A percentile compares a stretch with the other conserved stretches of the same genome.
phyloP scores from a whole-genome alignment of 1,140 invertebrate genomes.

The Kradibia gibbosae region DNA sequence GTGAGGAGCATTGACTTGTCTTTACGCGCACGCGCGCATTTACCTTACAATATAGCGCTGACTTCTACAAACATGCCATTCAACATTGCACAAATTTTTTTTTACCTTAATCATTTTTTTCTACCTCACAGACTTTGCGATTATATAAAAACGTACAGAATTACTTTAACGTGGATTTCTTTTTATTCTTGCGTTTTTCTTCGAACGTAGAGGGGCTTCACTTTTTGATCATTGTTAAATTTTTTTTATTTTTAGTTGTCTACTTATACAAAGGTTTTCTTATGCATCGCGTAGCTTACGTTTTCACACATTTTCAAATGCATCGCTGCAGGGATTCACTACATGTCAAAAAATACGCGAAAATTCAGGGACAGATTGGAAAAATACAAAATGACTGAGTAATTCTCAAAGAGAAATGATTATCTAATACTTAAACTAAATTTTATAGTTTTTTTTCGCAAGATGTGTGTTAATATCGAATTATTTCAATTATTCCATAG shows the following conservation, averaged over 20 bases:
- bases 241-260: conserved; percentile 17
- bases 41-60: conserved; percentile 18
- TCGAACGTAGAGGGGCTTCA: neutral
- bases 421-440: neutral
- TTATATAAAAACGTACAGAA: conserved; percentile 43
- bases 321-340: conserved; percentile 2
- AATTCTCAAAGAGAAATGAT: conserved; percentile 18
- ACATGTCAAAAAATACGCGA: neutral
- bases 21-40: neutral
- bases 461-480: neutral
- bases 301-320: conserved; percentile 6
- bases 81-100: conserved; percentile 38
- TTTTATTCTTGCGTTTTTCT: neutral
- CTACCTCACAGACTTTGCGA: conserved; percentile 6
- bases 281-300: neutral
- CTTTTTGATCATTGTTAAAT: conserved; percentile 12
- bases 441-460: neutral
- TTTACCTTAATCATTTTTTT: neutral
- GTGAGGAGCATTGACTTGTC: conserved; percentile 23
- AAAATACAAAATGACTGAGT: conserved; percentile 1
- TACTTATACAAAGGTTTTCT: conserved; percentile 43
- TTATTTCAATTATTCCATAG: no score
- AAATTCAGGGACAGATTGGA: conserved; percentile 17
- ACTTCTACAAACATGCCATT: conserved; percentile 10
- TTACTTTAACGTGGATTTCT: conserved; percentile 18